Conservation (phyloP, 2,797 vertebrate species). For the Picus viridis region DNA sequence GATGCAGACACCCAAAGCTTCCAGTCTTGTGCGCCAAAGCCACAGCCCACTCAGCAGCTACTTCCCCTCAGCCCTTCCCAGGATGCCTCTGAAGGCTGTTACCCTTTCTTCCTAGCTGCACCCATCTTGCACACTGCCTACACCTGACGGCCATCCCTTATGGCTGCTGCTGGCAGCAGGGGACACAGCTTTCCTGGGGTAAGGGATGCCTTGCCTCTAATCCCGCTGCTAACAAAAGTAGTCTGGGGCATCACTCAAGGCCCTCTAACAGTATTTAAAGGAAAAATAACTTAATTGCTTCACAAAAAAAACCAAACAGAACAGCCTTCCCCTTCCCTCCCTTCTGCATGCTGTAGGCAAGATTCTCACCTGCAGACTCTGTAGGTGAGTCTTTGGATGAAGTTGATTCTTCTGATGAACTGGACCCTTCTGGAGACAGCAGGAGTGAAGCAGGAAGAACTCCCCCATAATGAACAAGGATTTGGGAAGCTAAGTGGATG, state of each 20-base stretch:
- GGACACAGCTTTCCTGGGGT: background rate
- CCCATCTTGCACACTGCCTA: accelerated
- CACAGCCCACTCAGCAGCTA: background rate
- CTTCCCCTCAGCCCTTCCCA: background rate
- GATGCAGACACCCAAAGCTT: accelerated
- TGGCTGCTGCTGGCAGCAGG: background rate
- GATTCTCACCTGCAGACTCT: slow-evolving; percentile 75
- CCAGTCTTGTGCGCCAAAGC: background rate
- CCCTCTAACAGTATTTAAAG: background rate
- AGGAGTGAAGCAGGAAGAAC: slow-evolving; percentile 79
- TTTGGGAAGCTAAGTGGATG: slow-evolving; percentile 85
- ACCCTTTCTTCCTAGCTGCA: background rate
- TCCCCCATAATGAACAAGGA: slow-evolving; percentile 86
- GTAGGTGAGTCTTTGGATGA: slow-evolving; percentile 67
- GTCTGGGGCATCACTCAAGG: background rate
- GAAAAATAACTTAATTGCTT: background rate
- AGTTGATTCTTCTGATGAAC: slow-evolving; percentile 54
- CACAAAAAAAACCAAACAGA: background rate
- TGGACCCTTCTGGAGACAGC: slow-evolving; percentile 49
- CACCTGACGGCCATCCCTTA: background rate
- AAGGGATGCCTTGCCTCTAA: background rate
- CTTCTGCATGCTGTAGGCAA: accelerated
- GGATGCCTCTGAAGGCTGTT: background rate
- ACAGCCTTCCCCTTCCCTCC: background rate
- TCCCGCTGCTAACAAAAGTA: background rate